These are phyloP conservation scores for Heteronetta atricapilla DNA, from an alignment of 2,113 vertebrate species.

Conservation along the genomic window DNA sequence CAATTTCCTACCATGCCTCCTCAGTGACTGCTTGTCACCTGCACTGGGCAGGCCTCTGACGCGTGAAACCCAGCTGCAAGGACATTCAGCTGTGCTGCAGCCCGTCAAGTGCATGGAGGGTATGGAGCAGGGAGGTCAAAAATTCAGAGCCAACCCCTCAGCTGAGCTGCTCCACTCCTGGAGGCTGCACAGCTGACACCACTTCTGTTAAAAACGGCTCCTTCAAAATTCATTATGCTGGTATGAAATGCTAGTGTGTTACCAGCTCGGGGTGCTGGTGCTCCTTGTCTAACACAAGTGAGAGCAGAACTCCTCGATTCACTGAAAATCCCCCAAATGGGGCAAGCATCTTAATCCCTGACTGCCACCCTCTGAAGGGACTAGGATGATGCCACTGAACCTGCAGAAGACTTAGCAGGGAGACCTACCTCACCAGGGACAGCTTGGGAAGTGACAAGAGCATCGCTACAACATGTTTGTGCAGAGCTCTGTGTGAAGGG, in stretches of 20 bases:
- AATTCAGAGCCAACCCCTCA: not conserved
- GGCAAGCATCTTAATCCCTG: not conserved
- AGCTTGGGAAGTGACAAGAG: not conserved
- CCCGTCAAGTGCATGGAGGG: not conserved
- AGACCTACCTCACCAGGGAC: not conserved
- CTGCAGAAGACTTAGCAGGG: not conserved
- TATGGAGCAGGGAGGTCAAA: not conserved
- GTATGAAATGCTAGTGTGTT: not conserved
- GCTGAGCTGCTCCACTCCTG: not conserved
- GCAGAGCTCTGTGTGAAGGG: not conserved
- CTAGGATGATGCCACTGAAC: not conserved
- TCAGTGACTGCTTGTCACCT: not conserved
- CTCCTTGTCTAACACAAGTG: not conserved
- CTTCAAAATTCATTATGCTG: not conserved
- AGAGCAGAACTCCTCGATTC: not conserved
- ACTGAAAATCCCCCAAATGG: not conserved
- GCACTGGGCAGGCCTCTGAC: not conserved
- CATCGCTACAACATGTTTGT: not conserved
- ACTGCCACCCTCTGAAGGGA: not conserved
- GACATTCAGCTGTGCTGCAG: not conserved
- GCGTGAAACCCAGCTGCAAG: fast-evolving
- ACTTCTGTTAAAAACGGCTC: not conserved
- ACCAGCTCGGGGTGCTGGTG: not conserved
- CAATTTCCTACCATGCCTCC: not conserved
- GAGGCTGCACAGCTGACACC: not conserved